Base-by-base conservation (phyloP, 2,113 vertebrate genomes). In the Aldabrachelys gigantea region DNA sequence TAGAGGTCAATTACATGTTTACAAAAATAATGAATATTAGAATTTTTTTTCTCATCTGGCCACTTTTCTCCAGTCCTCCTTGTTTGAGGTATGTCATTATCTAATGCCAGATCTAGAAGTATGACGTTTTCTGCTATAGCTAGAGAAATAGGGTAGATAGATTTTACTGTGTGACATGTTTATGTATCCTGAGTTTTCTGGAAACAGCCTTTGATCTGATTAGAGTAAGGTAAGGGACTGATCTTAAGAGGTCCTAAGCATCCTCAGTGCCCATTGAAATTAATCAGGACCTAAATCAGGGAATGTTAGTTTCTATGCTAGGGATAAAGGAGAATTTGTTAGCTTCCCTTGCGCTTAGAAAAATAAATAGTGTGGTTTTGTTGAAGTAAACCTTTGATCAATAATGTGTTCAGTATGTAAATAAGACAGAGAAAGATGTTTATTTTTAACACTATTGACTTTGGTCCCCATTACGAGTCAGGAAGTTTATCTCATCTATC, bases 381-480 rank as follows among this genome's bases (percentile, higher is more conserved):
- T 69, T 54, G 9, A 88, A 94, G 31, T 41, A 90, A 88, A 88
- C 14, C 80, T 72, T 54, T n/a, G 76, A 84, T 93, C 13, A 88
- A 62, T 62, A 54, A 76, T 6, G 22, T 17, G 27, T 29, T 95
- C 10, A 59, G 22, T n/a, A 78, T 35, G 8, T 59, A 57, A 81
- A 21, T 89, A 1, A 80, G 59, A 22, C 8, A 88, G 27, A 27
- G 31, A 52, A 88, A 89, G 49, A 47, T 87, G 52, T 29, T 84
- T 82, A 87, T n/a, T 94, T 82, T 92, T 84, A 82, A 75, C 91
- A 31, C 41, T 81, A 53, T 21, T 31, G 88, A 87, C 72, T 94
- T 91, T 41, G 3, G 8, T 80, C 89, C 84, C 24, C 8, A n/a
- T 79, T 82, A 19, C 65, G 38, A 92, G 57, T 3, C 38, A 31